These are phyloP conservation scores for Hozukius guyotensis DNA, from an alignment of 2,797 vertebrate species.

Conservation along the genomic window DNA sequence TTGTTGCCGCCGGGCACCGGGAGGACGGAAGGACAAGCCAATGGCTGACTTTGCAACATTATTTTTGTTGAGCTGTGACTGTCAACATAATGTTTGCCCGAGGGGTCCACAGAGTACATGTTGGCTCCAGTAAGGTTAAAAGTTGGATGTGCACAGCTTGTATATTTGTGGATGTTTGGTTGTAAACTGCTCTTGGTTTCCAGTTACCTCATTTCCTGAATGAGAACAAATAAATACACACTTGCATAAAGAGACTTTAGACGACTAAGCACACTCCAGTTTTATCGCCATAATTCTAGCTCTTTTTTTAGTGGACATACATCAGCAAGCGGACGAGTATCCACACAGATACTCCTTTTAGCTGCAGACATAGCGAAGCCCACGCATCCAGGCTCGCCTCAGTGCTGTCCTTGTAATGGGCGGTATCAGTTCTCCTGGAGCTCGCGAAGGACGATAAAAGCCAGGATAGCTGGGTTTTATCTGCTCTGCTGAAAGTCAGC, in stretches of 20 bases:
- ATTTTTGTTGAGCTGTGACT: conserved; percentile 72
- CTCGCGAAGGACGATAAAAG: conserved; percentile 79
- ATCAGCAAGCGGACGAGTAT: conserved; percentile 15
- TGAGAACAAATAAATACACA: conserved; percentile 78
- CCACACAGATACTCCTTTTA: conserved; percentile 57
- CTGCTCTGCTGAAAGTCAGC: conserved; percentile 85
- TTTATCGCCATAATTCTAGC: conserved; percentile 46
- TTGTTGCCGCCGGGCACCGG: conserved; percentile 63
- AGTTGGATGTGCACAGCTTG: conserved; percentile 76
- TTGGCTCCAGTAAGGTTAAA: conserved; percentile 69
- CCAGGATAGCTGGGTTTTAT: conserved; percentile 80
- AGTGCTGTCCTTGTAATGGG: conserved; percentile 82
- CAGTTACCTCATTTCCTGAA: conserved; percentile 84
- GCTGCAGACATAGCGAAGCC: conserved; percentile 72
- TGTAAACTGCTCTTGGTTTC: conserved; percentile 78
- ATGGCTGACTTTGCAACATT: conserved; percentile 66
- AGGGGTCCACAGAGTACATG: conserved; percentile 64
- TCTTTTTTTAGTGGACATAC: conserved; percentile 40
- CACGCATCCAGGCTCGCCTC: conserved; percentile 78
- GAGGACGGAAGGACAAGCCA: conserved; percentile 68
- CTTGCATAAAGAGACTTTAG: conserved; percentile 72
- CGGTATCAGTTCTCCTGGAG: conserved; percentile 77
- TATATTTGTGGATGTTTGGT: conserved; percentile 83
- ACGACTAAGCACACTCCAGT: conserved; percentile 38
- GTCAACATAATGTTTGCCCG: conserved; percentile 66